Evolutionary conservation across 2,888 invertebrate species (phyloP).

Genomic region (Dynastes hyllus): DNA sequence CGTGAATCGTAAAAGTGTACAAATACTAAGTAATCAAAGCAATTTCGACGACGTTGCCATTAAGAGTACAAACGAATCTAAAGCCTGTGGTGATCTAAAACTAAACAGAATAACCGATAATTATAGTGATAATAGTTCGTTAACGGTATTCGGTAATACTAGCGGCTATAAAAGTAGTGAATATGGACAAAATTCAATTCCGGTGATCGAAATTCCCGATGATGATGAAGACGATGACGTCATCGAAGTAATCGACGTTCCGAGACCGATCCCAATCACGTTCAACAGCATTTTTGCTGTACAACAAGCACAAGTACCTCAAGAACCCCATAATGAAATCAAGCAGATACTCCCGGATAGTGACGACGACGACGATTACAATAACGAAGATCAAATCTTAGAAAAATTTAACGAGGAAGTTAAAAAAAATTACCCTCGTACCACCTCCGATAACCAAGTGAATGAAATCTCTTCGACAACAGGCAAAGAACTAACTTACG

Average conservation of each 20-base stretch:
- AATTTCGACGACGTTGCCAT: constrained; percentile 17
- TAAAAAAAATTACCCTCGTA: not conserved
- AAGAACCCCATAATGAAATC: not conserved
- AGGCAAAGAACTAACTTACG: not conserved
- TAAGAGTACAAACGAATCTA: constrained; percentile 31
- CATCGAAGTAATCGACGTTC: not conserved
- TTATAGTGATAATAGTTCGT: not conserved
- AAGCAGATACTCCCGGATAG: not conserved
- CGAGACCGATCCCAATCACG: too few relatives aligned
- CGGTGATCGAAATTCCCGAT: not conserved
- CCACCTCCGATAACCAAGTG: constrained; percentile 8
- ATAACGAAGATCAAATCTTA: constrained; percentile 4
- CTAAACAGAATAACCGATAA: not conserved
- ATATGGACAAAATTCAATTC: too few relatives aligned
- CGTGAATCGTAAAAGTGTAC: constrained; percentile 7
- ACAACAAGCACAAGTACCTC: constrained; percentile 5
- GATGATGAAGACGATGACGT: constrained; percentile 23
- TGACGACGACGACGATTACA: constrained; percentile 7
- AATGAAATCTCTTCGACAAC: constrained; percentile 34
- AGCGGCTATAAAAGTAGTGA: not conserved
- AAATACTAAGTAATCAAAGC: constrained; percentile 11
- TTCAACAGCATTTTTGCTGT: not conserved
- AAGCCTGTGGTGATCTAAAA: constrained; percentile 1
- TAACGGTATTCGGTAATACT: not conserved
- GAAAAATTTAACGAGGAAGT: constrained; percentile 16